Evolutionary conservation across 2,888 invertebrate species (phyloP).

Genomic region (Tethea ocularis): DNA sequence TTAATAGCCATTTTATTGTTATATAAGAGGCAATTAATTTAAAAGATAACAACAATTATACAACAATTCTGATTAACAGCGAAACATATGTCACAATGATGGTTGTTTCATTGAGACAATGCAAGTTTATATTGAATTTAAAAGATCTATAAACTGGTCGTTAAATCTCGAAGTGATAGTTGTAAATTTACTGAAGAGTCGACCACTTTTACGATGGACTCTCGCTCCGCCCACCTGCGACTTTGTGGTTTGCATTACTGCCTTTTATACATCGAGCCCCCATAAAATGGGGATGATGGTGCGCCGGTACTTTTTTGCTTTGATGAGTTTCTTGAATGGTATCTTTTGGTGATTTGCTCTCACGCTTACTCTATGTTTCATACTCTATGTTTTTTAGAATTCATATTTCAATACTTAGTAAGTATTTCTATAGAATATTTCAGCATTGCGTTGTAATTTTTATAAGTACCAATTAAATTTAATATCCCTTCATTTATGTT

Average conservation of each 20-base stretch:
- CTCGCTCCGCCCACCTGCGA: slow-evolving; percentile 73
- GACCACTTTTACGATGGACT: slow-evolving; percentile 74
- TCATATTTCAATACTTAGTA: too few species aligned
- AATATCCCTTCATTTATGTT: too few species aligned
- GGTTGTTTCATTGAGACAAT: slow-evolving; percentile 65
- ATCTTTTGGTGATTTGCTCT: not conserved
- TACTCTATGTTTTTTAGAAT: not conserved
- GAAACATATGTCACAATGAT: slow-evolving; percentile 55
- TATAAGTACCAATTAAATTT: too few species aligned
- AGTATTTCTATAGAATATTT: too few species aligned
- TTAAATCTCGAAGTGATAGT: slow-evolving; percentile 79
- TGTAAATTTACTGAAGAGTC: slow-evolving; percentile 76
- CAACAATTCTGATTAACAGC: slow-evolving; percentile 48
- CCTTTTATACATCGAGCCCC: slow-evolving; percentile 60
- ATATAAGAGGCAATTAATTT: slow-evolving; percentile 27
- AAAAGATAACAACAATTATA: slow-evolving; percentile 47
- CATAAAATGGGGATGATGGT: slow-evolving; percentile 56
- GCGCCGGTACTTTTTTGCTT: slow-evolving; percentile 22
- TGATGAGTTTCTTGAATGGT: not conserved
- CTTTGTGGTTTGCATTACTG: slow-evolving; percentile 67
- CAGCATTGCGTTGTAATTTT: too few species aligned
- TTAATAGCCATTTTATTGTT: slow-evolving; percentile 11
- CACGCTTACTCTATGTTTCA: not conserved
- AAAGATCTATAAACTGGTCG: slow-evolving; percentile 81
- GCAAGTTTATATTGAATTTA: slow-evolving; percentile 74